These are phyloP conservation scores for Apolygus lucorum DNA, from an alignment of 1,140 invertebrate species.

Conservation along the genomic window DNA sequence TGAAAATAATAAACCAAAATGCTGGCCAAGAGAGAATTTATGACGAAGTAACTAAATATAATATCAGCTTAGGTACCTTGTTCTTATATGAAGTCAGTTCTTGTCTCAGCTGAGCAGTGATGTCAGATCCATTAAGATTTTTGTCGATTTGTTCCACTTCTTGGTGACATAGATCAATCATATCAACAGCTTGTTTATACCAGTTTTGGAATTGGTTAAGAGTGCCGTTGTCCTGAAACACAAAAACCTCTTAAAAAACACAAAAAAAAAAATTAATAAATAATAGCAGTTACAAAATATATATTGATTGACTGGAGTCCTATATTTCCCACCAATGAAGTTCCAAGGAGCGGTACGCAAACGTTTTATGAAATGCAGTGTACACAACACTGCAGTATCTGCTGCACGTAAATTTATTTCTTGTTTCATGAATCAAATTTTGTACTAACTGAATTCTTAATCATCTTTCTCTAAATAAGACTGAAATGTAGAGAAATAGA, in stretches of 20 bases:
- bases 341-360: too few relatives aligned
- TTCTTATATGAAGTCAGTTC: constrained; percentile 58
- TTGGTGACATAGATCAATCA: constrained; percentile 57
- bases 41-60: too few relatives aligned
- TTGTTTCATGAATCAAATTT: not conserved
- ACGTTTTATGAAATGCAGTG: too few relatives aligned
- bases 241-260: not conserved
- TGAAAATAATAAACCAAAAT: too few relatives aligned
- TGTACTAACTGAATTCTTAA: not conserved
- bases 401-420: not conserved
- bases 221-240: constrained; percentile 19
- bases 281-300: not conserved
- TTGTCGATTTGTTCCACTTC: constrained; percentile 56
- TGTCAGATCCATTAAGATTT: constrained; percentile 55
- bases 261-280: not conserved
- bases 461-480: not conserved
- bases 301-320: not conserved
- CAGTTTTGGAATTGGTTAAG: constrained; percentile 55
- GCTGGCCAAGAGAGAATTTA: too few relatives aligned
- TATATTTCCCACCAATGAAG: too few relatives aligned
- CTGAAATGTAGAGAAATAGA: too few relatives aligned
- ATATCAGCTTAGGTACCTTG: constrained; percentile 44
- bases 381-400: not conserved
- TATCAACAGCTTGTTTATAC: constrained; percentile 59
- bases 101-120: constrained; percentile 55